Evolutionary conservation across 92 coral and sea anemone genomes (phyloP).

Genomic region (Anthopleura xanthogrammica): DNA sequence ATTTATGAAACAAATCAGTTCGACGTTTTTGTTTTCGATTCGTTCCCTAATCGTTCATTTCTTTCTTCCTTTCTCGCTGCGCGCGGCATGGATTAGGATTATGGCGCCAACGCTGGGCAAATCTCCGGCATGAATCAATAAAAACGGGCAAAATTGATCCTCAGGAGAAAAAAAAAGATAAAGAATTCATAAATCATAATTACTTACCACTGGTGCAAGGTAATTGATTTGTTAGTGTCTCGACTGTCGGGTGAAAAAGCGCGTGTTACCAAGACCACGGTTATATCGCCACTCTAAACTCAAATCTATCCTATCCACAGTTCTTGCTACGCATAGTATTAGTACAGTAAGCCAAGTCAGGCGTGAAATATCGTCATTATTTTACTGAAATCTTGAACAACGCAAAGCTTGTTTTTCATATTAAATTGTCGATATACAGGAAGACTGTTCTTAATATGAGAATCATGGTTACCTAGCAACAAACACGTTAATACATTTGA

Average conservation of each 20-base stretch:
- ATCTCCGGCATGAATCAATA: background rate
- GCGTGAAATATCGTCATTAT: background rate
- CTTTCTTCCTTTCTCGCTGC: background rate
- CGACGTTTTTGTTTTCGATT: background rate
- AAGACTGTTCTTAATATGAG: background rate
- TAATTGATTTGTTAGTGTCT: background rate
- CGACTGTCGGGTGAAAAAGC: background rate
- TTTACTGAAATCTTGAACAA: background rate
- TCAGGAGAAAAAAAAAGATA: background rate
- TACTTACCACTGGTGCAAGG: background rate
- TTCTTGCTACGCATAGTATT: background rate
- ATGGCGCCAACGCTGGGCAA: background rate
- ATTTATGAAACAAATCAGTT: background rate
- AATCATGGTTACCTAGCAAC: constrained; percentile 2
- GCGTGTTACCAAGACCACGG: background rate
- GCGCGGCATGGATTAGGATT: too few relatives aligned
- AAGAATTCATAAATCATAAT: background rate
- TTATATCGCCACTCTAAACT: too few relatives aligned
- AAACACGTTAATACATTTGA: background rate
- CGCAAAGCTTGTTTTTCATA: background rate
- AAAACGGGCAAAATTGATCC: background rate
- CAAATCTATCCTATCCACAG: background rate
- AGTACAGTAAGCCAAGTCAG: background rate
- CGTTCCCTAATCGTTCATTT: background rate
- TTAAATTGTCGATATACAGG: background rate